A percentile compares a stretch with the other conserved stretches of the same genome.
These are phyloP conservation scores for Erebia epiphron DNA, from an alignment of 2,888 invertebrate genomes.

Conservation along the genomic window DNA sequence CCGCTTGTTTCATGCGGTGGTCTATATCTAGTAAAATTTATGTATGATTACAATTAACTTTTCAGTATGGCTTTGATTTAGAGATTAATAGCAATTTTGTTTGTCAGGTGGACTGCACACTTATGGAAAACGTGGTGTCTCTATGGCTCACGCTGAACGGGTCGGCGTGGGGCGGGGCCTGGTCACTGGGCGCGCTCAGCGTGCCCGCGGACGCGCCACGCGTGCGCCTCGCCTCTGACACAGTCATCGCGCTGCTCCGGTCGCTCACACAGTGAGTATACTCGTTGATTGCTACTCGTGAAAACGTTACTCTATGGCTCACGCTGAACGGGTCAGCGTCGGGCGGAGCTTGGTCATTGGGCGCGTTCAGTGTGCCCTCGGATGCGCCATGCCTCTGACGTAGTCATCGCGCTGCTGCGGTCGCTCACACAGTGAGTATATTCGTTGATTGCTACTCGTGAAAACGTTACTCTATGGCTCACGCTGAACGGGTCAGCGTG, in stretches of 20 bases:
- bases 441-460: constrained; percentile 51
- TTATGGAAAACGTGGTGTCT: constrained; percentile 92
- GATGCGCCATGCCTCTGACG: too few relatives aligned
- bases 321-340: not conserved
- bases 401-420: too few relatives aligned
- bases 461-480: constrained; percentile 93
- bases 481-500: constrained; percentile 88
- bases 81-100: not conserved
- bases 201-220: constrained; percentile 75
- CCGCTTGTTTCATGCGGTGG: too few relatives aligned
- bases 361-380: too few relatives aligned
- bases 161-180: constrained; percentile 71
- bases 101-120: constrained; percentile 86
- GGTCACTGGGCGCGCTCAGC: constrained; percentile 64
- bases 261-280: constrained; percentile 62
- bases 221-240: constrained; percentile 73
- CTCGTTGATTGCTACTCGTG: not conserved
- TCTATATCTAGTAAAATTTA: too few relatives aligned
- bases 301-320: not conserved
- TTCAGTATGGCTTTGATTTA: too few relatives aligned
- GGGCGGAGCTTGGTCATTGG: too few relatives aligned
- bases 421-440: too few relatives aligned
- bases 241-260: constrained; percentile 66
- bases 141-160: constrained; percentile 94
- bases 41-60: too few relatives aligned